Conservation (phyloP, 2,113 vertebrate genomes). For the Lasiurus cinereus region DNA sequence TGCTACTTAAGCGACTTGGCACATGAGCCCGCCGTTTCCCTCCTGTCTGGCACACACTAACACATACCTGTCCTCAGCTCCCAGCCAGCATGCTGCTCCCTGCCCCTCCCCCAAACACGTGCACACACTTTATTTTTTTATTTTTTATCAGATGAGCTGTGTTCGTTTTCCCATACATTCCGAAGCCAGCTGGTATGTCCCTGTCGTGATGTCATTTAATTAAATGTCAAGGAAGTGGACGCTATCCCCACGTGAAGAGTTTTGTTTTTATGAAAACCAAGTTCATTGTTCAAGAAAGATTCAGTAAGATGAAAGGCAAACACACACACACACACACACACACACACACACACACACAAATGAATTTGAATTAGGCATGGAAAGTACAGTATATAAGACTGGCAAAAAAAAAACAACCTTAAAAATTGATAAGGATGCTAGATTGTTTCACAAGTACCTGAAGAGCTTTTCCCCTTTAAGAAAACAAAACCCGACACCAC, state of each 20-base stretch:
- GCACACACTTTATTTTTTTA: too few species aligned
- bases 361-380: not conserved
- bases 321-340: not conserved
- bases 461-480: not conserved
- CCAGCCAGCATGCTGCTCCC: fast-evolving
- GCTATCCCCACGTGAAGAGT: not conserved
- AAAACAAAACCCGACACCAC: not conserved
- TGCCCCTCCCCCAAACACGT: too few species aligned
- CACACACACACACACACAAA: not conserved
- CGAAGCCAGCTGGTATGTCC: not conserved
- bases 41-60: not conserved
- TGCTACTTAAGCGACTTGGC: too few species aligned
- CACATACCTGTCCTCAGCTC: fast-evolving
- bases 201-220: not conserved
- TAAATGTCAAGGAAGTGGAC: not conserved
- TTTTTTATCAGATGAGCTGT: not conserved
- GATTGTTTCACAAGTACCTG: not conserved
- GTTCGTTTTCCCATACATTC: not conserved
- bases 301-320: not conserved
- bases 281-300: conserved; percentile 10
- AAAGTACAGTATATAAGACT: not conserved
- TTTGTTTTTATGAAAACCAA: not conserved
- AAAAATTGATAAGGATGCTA: not conserved
- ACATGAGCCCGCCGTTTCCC: fast-evolving
- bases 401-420: not conserved